phyloP scores from a whole-genome alignment of 2,113 vertebrate genomes.

The Notechis scutatus region DNA sequence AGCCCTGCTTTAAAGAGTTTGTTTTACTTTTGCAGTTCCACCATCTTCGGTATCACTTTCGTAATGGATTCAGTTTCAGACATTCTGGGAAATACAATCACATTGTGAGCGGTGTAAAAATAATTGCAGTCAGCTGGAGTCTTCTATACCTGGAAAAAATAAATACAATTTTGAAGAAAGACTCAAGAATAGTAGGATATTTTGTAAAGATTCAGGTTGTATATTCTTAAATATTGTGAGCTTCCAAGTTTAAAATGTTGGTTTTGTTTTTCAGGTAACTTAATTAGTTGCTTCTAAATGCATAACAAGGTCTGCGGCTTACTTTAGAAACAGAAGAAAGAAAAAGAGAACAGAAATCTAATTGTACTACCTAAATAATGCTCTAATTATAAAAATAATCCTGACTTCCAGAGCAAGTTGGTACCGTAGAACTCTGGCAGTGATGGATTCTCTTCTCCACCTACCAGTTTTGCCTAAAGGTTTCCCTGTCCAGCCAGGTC shows the following conservation, averaged over 20 bases:
- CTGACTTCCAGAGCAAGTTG: background rate
- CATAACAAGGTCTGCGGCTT: too few species aligned
- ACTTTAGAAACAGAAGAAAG: background rate
- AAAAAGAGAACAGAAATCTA: background rate
- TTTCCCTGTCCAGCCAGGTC: background rate
- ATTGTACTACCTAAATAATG: background rate
- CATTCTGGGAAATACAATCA: fast-evolving
- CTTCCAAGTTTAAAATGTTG: background rate
- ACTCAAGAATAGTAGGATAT: background rate
- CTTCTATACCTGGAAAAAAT: slow-evolving; percentile 8
- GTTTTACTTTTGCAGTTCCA: background rate
- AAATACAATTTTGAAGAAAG: slow-evolving; percentile 26
- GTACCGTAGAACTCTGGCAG: background rate
- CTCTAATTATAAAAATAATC: background rate
- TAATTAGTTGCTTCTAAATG: background rate
- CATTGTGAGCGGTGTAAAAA: background rate
- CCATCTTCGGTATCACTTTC: slow-evolving; percentile 18
- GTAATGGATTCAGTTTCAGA: slow-evolving; percentile 38
- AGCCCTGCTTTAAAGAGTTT: background rate
- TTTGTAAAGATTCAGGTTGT: background rate
- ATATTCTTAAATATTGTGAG: background rate
- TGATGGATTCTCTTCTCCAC: background rate
- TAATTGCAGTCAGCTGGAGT: background rate
- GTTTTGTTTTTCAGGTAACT: background rate
- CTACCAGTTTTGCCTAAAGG: background rate